Evolutionary conservation across 2,888 invertebrate genomes (phyloP).

Genomic region (Lasioglossum marginatum): DNA sequence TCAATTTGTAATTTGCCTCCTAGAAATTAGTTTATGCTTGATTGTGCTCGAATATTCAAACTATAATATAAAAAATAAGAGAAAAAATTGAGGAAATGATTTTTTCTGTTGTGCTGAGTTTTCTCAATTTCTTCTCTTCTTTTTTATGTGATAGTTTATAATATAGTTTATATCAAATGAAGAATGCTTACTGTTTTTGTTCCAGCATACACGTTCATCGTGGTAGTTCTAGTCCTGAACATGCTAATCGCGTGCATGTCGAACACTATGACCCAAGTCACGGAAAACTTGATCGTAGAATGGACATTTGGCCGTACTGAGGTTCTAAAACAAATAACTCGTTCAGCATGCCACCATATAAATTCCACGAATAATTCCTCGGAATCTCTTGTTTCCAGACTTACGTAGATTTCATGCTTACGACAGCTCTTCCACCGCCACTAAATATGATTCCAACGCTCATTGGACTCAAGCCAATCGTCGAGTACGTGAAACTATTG

Average conservation of each 20-base stretch:
- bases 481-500: conserved; percentile 85
- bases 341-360: background rate
- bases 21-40: too few relatives aligned
- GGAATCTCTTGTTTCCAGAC: conserved; percentile 80
- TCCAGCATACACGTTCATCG: conserved; percentile 88
- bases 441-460: conserved; percentile 89
- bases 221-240: conserved; percentile 90
- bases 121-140: too few relatives aligned
- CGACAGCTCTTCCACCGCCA: conserved; percentile 89
- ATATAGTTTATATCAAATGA: too few relatives aligned
- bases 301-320: conserved; percentile 92
- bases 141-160: too few relatives aligned
- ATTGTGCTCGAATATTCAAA: too few relatives aligned
- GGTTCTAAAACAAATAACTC: conserved; percentile 66
- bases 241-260: conserved; percentile 94
- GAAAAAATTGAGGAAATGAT: too few relatives aligned
- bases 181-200: background rate
- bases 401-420: conserved; percentile 90
- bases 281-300: conserved; percentile 89
- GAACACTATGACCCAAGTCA: conserved; percentile 90
- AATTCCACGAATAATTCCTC: background rate
- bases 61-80: too few relatives aligned
- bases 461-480: conserved; percentile 84
- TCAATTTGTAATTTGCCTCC: too few relatives aligned
- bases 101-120: too few relatives aligned